Base-by-base conservation (phyloP, 2,888 invertebrate genomes). In the Papilio gigon region DNA sequence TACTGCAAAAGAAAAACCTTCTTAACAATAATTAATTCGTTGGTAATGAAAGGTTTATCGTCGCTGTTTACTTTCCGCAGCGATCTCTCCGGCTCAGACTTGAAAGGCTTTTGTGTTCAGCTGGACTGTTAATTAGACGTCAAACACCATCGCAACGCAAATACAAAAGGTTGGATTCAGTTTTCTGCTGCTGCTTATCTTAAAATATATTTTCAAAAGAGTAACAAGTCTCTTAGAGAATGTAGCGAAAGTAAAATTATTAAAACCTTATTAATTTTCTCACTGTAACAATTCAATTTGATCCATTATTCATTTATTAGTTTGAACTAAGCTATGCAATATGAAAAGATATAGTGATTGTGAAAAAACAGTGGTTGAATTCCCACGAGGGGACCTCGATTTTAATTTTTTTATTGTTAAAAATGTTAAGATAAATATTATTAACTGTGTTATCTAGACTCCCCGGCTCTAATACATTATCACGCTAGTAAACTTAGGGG, bases 81-180 rank as follows among this genome's bases (percentile, higher is more conserved):
- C 25, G 60, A 60, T 60, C 11, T 63, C 63, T 47, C 62, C 47
- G 47, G 63, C 47, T 47, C 22, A 44, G 25, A 37, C 47, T 47
- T 20, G 63, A 30, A 50, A 63, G 47, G 27, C 63, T 63, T 62
- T 62, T 47, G 62, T 63, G 33, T 47, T 33, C 20, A 47, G 12
- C 63, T 47, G 47, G 33, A 63, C 47, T 22, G 47, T 47, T 63
- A 63, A 63, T 47, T 50, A 63, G 47, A 42, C 63, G 33, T 63
- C 63, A 63, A 63, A 63, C 42, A 33, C 47, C 33, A 33, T 20
- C 30, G 27, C 25, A 5, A 14, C 30, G 17, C 3, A 27, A 62
- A 30, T 6, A 33, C 27, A 61, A 61, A 42, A 17, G 33, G n/a
- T 30, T 17, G 53, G 30, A 56, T 56, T 30, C 30, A 27, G 53